Conservation (phyloP, 2,113 vertebrate species). For the Platycercus adscitus region DNA sequence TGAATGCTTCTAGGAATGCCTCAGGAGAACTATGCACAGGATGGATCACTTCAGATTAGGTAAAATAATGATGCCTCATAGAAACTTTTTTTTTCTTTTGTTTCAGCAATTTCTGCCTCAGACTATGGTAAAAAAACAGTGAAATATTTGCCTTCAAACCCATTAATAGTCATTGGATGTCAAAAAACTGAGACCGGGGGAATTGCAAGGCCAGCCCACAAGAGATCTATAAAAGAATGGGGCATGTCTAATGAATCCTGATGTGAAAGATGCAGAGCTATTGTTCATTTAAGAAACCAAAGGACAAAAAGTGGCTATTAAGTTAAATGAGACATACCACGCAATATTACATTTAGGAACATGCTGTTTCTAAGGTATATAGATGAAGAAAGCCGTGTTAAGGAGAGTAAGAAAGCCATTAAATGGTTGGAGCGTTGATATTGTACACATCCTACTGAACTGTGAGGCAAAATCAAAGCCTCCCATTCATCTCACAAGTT, state of each 20-base stretch:
- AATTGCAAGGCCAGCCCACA: neutral
- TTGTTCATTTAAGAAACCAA: neutral
- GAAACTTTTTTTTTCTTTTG: neutral
- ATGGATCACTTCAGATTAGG: neutral
- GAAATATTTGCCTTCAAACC: neutral
- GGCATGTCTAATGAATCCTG: neutral
- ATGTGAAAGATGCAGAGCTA: neutral
- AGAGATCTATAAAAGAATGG: neutral
- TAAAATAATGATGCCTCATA: constrained; percentile 39
- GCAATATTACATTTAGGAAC: neutral
- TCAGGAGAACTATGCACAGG: neutral
- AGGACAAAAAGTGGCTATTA: neutral
- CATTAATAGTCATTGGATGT: neutral
- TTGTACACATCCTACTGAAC: neutral
- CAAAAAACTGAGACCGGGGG: neutral
- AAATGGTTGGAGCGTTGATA: neutral
- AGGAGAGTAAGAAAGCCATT: neutral
- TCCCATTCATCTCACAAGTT: neutral
- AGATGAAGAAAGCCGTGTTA: neutral
- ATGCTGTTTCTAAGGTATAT: neutral
- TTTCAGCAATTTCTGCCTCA: neutral
- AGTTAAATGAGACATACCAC: neutral
- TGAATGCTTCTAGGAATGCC: constrained; percentile 5
- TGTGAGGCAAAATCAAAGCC: neutral
- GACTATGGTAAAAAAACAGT: neutral